These are phyloP conservation scores for Muscina levida DNA, from an alignment of 2,888 invertebrate species.

Conservation along the genomic window DNA sequence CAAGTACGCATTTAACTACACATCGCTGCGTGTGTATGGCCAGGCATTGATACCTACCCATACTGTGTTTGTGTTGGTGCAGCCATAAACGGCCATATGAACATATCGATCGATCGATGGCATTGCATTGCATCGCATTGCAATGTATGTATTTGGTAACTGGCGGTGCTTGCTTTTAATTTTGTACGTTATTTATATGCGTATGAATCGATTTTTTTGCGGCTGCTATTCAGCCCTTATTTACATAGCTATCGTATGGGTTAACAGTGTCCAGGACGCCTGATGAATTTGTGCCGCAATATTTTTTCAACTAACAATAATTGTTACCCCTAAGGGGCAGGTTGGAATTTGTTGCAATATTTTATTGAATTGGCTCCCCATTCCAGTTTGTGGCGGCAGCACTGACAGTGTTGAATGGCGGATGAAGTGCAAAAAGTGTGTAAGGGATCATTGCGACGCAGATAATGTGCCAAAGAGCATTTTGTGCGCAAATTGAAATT, in stretches of 20 bases:
- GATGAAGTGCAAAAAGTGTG: background rate
- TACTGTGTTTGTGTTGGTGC: too few relatives aligned
- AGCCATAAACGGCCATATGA: too few relatives aligned
- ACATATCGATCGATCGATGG: too few relatives aligned
- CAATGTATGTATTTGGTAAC: background rate
- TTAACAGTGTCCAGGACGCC: background rate
- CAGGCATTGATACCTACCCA: too few relatives aligned
- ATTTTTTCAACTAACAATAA: conserved; percentile 7
- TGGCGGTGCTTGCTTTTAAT: background rate
- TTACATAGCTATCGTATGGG: background rate
- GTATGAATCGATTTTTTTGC: background rate
- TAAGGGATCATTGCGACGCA: background rate
- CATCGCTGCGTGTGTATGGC: too few relatives aligned
- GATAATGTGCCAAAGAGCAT: background rate
- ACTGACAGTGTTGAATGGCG: background rate
- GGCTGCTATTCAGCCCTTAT: background rate
- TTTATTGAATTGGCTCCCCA: background rate
- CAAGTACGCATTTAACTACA: too few relatives aligned
- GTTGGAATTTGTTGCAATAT: conserved; percentile 13
- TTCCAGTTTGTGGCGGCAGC: background rate
- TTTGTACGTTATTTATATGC: background rate
- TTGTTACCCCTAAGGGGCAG: background rate
- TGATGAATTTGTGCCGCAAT: background rate
- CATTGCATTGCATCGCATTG: too few relatives aligned
- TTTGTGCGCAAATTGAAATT: too few relatives aligned